Base-by-base conservation (phyloP, 2,888 invertebrate genomes). In the Alloscopus bannaensis region DNA sequence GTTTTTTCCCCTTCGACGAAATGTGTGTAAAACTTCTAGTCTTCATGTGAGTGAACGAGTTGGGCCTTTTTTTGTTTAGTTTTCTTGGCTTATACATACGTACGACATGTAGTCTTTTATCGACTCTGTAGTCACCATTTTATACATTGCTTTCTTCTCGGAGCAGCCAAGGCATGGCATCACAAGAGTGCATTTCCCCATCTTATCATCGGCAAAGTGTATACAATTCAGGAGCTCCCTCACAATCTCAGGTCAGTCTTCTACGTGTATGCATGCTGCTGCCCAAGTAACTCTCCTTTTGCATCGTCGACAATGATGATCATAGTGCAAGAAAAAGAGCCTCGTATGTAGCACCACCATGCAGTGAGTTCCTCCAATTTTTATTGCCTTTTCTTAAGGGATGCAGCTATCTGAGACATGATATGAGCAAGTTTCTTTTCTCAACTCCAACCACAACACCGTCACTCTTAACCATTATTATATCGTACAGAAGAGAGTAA, bases 161-260 rank as follows among this genome's bases (percentile, higher is more conserved):
- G n/a, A n/a, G n/a, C n/a, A n/a, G n/a, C n/a, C n/a, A n/a, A n/a
- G 18, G 55, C 26, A 55, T 55, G 55, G 55, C 26, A 55, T 55
- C 55, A 45, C 8, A 4, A 45, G 55, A 55, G 55, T 55, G 57
- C 57, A 57, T 57, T 57, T 57, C 57, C 57, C 57, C 24, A 57
- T 55, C 26, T 55, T 55, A 36, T 36, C 13, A 18, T n/a, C 8
- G 6, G 8, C 6, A 6, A 36, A 36, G 36, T 36, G 36, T 36
- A 13, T 6, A 36, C 8, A 36, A 36, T 36, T n/a, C 28, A 24
- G 55, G n/a, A n/a, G 55, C 55, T 26, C 55, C 28, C 55, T 55
- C 26, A 18, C 42, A 64, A 64, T 64, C 64, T 64, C 64, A 64
- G 64, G 64, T 64, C 47, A 47, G 42, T 45, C 45, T 64, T n/a